These are phyloP conservation scores for Chlorocebus sabaeus DNA, from an alignment of 2,113 vertebrate species.

Conservation along the genomic window DNA sequence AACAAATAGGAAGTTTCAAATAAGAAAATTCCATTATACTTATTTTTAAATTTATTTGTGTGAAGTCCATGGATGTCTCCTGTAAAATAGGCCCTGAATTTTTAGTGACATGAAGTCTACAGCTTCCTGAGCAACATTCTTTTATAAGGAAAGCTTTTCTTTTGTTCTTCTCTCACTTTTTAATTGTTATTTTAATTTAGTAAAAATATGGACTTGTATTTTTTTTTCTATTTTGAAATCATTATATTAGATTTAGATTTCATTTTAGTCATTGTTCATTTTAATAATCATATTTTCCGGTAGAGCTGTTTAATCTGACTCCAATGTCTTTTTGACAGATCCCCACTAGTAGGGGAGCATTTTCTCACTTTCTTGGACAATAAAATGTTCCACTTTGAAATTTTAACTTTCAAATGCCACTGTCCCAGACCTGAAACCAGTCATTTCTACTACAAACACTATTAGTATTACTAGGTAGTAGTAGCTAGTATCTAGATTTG, in stretches of 20 bases:
- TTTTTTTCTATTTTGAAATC: background rate
- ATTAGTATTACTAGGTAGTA: background rate
- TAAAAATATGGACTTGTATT: background rate
- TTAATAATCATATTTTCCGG: background rate
- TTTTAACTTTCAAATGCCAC: background rate
- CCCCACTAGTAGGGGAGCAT: background rate
- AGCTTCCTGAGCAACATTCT: background rate
- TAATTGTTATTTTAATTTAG: background rate
- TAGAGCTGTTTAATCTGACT: background rate
- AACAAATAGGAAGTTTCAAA: constrained; percentile 13
- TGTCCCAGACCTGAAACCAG: background rate
- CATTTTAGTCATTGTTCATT: background rate
- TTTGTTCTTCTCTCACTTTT: background rate
- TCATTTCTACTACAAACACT: background rate
- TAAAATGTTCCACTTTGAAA: background rate
- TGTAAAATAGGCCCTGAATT: background rate
- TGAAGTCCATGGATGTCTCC: background rate
- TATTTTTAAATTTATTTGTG: background rate
- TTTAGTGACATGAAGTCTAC: background rate
- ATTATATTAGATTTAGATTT: background rate
- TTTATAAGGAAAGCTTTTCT: background rate
- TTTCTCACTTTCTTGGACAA: background rate
- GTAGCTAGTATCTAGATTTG: background rate
- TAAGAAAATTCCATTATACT: background rate
- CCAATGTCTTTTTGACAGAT: background rate